Evolutionary conservation across 2,888 invertebrate species (phyloP).

Genomic region (Callinectes sapidus): DNA sequence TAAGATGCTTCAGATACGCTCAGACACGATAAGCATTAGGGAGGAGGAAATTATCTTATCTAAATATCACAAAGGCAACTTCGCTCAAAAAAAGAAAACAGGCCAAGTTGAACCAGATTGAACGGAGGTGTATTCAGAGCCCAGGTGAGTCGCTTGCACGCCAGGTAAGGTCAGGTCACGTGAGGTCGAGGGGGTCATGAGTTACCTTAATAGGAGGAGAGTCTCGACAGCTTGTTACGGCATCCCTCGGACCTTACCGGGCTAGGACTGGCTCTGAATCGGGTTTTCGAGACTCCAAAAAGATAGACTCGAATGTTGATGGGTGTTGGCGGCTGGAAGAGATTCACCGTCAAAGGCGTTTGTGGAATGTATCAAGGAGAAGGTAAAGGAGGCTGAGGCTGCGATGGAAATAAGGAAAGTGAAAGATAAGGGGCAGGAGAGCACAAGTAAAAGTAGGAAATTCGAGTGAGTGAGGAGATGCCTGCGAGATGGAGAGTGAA

Average conservation of each 20-base stretch:
- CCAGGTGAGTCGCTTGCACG: neutral
- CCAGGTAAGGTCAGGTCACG: constrained; percentile 23
- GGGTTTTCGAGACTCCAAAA: neutral
- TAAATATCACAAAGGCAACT: constrained; percentile 1
- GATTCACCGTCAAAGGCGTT: constrained; percentile 14
- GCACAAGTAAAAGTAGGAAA: neutral
- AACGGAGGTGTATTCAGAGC: neutral
- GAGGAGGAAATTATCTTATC: constrained; percentile 22
- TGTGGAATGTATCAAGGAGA: neutral
- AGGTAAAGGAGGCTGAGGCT: neutral
- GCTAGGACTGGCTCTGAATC: neutral
- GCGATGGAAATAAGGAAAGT: constrained; percentile 10
- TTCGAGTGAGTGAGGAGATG: neutral
- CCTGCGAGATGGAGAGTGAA: neutral
- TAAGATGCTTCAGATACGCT: constrained; percentile 32
- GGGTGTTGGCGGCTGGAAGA: neutral
- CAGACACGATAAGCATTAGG: constrained; percentile 13
- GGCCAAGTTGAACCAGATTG: constrained; percentile 7
- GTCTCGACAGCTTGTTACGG: constrained; percentile 28
- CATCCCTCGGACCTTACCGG: constrained; percentile 5
- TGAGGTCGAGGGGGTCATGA: constrained; percentile 20
- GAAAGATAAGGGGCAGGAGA: constrained; percentile 9
- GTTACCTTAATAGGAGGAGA: constrained; percentile 24
- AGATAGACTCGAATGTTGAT: neutral
- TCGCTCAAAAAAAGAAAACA: neutral